Base-by-base conservation (phyloP, 2,113 vertebrate genomes). In the Hippocampus guttulatus region DNA sequence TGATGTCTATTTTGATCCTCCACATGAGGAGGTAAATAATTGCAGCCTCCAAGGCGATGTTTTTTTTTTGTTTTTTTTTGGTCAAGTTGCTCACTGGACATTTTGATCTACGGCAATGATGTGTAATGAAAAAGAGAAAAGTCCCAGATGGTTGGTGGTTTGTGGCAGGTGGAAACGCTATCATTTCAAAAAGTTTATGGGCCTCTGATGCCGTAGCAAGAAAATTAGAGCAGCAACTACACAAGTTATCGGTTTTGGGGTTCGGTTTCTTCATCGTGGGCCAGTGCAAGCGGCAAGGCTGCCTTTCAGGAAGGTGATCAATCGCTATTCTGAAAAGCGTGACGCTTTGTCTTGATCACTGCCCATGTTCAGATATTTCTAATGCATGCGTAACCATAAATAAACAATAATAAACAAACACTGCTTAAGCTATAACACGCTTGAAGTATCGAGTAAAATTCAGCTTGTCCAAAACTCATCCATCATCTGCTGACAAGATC, bases 41-140 rank as follows among this genome's bases (percentile, higher is more conserved):
- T 90, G 88, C 78, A 79, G 90, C 92, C 88, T 91, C 88, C 90
- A 93, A 91, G 88, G 86, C 73, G n/a, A 92, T 91, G 75, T 69
- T 68, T 51, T 38, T 33, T 5, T 38, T 38, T 38, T 33, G 0
- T 38, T 38, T 38, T 38, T 38, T 38, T 79, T 82, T 76, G 76
- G 75, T 81, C 47, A 2, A 72, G 68, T 88, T 83, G 86, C 75
- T 68, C 69, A 67, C 77, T 77, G 73, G 81, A 82, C 79, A 83
- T 88, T 90, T 88, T 75, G 58, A 83, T 81, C 80, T 76, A 64
- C 41, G 75, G 73, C 76, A 77, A 81, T 87, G 84, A 84, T 81
- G 63, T 75, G 66, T 64, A 49, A 55, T 74, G 45, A 71, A 67
- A 58, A 70, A 77, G 47, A 68, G 8, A 70, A 23, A 67, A 67